Evolutionary conservation across 2,113 vertebrate species (phyloP).

Genomic region (Rhinoderma darwinii): DNA sequence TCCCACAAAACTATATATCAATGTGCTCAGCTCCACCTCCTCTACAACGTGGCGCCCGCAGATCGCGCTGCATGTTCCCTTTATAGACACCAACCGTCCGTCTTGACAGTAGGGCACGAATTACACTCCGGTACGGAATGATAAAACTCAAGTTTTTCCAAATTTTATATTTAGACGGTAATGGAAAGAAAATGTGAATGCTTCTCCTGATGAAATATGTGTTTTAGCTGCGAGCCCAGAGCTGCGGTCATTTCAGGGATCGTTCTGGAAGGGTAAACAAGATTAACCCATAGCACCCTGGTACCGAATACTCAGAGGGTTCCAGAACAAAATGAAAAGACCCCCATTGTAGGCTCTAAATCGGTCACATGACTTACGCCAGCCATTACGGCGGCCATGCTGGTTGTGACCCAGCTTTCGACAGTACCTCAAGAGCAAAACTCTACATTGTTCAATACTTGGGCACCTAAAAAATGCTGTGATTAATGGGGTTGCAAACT

Average conservation of each 20-base stretch:
- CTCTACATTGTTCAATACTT: too few species aligned
- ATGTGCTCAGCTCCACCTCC: too few species aligned
- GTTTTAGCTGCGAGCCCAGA: background rate
- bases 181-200: slow-evolving; percentile 10
- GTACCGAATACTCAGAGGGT: background rate
- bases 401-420: background rate
- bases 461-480: too few species aligned
- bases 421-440: background rate
- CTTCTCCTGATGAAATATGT: background rate
- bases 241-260: background rate
- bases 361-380: too few species aligned
- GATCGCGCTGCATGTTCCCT: too few species aligned
- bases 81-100: background rate
- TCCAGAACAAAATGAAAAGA: background rate
- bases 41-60: too few species aligned
- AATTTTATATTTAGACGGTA: background rate
- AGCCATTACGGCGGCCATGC: background rate
- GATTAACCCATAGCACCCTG: background rate
- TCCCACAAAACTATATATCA: too few species aligned
- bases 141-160: background rate
- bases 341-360: too few species aligned
- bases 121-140: background rate
- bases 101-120: background rate
- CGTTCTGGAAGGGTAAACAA: background rate
- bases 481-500: background rate